phyloP scores from a whole-genome alignment of 1,140 invertebrate genomes.

The Pseudomyrmex concolor region DNA sequence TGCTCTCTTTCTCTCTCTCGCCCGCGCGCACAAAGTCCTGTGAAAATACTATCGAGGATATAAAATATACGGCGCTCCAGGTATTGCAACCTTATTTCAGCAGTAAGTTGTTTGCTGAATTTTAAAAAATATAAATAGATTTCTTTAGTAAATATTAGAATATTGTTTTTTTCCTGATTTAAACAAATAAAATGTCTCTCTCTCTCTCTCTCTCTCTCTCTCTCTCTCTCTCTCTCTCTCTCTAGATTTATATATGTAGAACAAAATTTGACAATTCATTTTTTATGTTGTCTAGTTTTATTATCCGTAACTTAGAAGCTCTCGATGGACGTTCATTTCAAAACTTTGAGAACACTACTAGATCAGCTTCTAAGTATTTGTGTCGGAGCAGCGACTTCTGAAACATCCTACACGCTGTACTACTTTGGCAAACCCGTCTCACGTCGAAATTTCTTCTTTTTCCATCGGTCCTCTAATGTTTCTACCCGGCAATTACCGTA shows the following conservation, averaged over 20 bases:
- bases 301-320: too few species aligned
- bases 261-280: too few species aligned
- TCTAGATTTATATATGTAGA: not conserved
- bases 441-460: conserved; percentile 29
- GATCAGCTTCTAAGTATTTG: not conserved
- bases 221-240: too few species aligned
- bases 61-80: not conserved
- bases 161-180: not conserved
- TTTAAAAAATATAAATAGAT: not conserved
- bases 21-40: conserved; percentile 24
- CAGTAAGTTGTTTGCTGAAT: not conserved
- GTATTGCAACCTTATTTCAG: not conserved
- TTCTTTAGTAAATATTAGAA: not conserved
- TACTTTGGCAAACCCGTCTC: conserved; percentile 35
- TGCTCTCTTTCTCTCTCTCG: not conserved
- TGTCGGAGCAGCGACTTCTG: conserved; percentile 21
- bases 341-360: not conserved
- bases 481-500: conserved; percentile 75
- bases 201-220: too few species aligned
- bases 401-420: conserved; percentile 39
- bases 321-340: not conserved
- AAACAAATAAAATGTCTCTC: too few species aligned
- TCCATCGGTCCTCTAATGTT: conserved; percentile 37
- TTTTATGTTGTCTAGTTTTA: too few species aligned
- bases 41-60: conserved; percentile 33